Percentiles rank a stretch among this genome's conserved stretches.
Conservation (phyloP, 2,113 vertebrate genomes). For the Mellivora capensis region DNA sequence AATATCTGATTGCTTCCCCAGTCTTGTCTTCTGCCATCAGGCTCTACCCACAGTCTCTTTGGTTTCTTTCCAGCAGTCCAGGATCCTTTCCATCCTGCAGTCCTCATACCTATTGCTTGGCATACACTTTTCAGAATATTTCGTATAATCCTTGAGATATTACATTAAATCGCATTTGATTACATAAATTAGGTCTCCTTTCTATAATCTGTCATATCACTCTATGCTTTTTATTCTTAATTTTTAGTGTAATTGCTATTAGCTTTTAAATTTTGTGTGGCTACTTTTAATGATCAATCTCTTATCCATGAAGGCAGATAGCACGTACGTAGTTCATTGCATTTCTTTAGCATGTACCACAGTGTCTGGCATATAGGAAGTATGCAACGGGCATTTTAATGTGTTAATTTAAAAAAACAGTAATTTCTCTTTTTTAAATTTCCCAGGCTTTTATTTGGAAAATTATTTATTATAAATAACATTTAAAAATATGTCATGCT, state of each 20-base stretch:
- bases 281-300: neutral
- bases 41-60: no score
- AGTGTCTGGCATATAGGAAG: neutral
- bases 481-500: neutral
- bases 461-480: neutral
- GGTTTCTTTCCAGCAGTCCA: no score
- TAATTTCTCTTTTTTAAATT: neutral
- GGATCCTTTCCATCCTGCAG: neutral
- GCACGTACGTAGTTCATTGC: fast-evolving
- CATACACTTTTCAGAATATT: neutral
- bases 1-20: neutral
- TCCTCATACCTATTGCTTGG: neutral
- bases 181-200: neutral
- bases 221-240: neutral
- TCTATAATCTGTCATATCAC: neutral
- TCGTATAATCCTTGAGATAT: neutral
- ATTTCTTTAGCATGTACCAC: neutral
- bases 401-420: neutral
- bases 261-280: neutral
- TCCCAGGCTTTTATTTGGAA: neutral
- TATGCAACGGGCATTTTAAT: neutral
- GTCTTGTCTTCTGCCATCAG: neutral
- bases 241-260: neutral
- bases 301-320: no score
- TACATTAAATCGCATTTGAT: neutral